Conservation (phyloP, 2,888 invertebrate species). For the Drosophila lacicola region DNA sequence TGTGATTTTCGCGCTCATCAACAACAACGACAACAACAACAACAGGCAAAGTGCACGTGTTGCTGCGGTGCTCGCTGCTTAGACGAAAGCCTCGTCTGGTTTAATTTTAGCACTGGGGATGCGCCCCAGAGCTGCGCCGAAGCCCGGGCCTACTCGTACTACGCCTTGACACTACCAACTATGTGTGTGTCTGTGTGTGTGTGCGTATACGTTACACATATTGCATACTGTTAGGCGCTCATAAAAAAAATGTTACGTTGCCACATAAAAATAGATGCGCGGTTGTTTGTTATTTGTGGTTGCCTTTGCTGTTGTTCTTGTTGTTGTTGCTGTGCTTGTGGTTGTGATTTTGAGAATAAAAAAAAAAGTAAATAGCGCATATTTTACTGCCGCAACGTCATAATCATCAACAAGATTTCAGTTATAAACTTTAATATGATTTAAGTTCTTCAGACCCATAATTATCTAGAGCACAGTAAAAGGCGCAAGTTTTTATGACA, state of each 20-base stretch:
- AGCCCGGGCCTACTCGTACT: slow-evolving; percentile 34
- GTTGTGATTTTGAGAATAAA: slow-evolving; percentile 31
- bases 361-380: slow-evolving; percentile 53
- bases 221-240: slow-evolving; percentile 75
- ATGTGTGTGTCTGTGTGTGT: slow-evolving; percentile 9
- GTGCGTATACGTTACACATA: slow-evolving; percentile 53
- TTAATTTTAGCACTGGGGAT: slow-evolving; percentile 71
- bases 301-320: slow-evolving; percentile 26
- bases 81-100: slow-evolving; percentile 69
- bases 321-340: slow-evolving; percentile 20
- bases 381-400: slow-evolving; percentile 52
- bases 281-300: slow-evolving; percentile 32
- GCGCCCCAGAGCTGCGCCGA: slow-evolving; percentile 14
- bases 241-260: slow-evolving; percentile 72
- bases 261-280: slow-evolving; percentile 69
- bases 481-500: slow-evolving; percentile 39
- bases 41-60: slow-evolving; percentile 59
- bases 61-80: slow-evolving; percentile 56
- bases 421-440: slow-evolving; percentile 77
- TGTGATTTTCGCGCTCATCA: slow-evolving; percentile 78
- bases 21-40: slow-evolving; percentile 43
- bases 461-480: slow-evolving; percentile 49
- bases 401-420: slow-evolving; percentile 68
- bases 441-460: slow-evolving; percentile 49
- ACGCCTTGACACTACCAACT: slow-evolving; percentile 65